Conservation (phyloP, 1,140 invertebrate species). For the Metaphire vulgaris region DNA sequence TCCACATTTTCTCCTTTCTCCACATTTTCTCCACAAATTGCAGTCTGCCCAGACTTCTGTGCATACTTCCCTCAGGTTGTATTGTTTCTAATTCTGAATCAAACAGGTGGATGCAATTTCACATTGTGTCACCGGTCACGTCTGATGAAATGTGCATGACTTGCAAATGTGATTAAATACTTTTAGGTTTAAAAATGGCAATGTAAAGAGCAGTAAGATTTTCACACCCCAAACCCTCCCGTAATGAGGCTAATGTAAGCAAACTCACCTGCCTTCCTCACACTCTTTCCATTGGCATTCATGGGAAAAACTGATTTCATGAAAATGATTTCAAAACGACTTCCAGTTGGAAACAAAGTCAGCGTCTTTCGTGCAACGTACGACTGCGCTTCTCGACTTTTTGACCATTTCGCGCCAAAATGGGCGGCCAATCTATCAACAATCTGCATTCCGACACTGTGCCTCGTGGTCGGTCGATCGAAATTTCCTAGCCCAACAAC, state of each 20-base stretch:
- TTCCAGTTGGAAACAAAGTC: no score
- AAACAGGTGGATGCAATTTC: neutral
- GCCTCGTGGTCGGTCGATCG: neutral
- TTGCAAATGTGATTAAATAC: neutral
- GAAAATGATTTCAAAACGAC: neutral
- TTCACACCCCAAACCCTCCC: neutral
- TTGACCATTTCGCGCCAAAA: neutral
- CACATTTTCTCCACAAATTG: no score
- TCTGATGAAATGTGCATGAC: neutral
- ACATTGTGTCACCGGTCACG: neutral
- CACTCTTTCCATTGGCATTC: neutral
- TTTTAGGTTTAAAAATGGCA: neutral
- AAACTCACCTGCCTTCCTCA: neutral
- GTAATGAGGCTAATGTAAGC: neutral
- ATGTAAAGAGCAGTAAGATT: neutral
- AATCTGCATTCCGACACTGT: conserved; percentile 5
- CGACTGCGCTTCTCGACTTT: neutral
- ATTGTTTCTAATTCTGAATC: no score
- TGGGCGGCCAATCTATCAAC: neutral
- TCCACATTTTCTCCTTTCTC: no score
- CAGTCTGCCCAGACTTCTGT: no score
- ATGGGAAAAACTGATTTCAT: neutral
- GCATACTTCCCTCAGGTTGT: no score
- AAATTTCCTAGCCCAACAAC: neutral
- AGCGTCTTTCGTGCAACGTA: neutral